A percentile compares a stretch with the other conserved stretches of the same genome.
Evolutionary conservation across 2,888 invertebrate genomes (phyloP).

Genomic region (Caenorhabditis sp.): DNA sequence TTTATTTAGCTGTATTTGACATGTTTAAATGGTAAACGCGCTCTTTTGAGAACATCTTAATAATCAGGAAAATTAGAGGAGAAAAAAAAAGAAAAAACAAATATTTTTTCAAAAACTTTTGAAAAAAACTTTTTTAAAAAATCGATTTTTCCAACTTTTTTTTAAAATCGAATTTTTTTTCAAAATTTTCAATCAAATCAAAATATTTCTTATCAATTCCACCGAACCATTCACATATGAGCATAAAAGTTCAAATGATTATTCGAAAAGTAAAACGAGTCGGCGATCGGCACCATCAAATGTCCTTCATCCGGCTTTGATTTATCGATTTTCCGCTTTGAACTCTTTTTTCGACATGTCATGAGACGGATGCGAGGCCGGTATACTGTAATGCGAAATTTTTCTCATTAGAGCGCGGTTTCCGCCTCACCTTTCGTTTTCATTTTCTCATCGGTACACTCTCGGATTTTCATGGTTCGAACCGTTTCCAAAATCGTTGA

Average conservation of each 20-base stretch:
- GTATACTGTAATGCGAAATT: slow-evolving; percentile 53
- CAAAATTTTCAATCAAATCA: no score
- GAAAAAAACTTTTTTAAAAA: no score
- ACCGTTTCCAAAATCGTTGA: slow-evolving; percentile 30
- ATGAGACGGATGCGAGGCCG: slow-evolving; percentile 56
- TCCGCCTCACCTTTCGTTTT: slow-evolving; percentile 40
- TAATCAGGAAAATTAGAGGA: no score
- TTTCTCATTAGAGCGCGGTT: no score
- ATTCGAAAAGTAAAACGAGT: slow-evolving; percentile 12
- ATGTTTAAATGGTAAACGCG: no score
- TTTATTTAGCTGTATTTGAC: slow-evolving; percentile 25
- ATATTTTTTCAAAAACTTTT: no score
- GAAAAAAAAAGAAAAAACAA: no score
- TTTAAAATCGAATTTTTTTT: no score
- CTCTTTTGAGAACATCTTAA: no score
- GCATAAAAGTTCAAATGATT: slow-evolving; percentile 47
- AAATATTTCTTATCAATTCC: no score
- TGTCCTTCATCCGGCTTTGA: slow-evolving; percentile 8
- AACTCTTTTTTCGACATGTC: slow-evolving; percentile 28
- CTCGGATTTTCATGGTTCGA: slow-evolving; percentile 28
- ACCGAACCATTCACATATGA: slow-evolving; percentile 48
- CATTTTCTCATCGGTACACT: slow-evolving; percentile 14
- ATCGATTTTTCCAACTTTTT: no score
- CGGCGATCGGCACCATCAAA: slow-evolving; percentile 22
- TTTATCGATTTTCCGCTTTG: slow-evolving; percentile 29